Evolutionary conservation across 2,797 vertebrate genomes (phyloP).

Genomic region (Pelodytes ibericus): DNA sequence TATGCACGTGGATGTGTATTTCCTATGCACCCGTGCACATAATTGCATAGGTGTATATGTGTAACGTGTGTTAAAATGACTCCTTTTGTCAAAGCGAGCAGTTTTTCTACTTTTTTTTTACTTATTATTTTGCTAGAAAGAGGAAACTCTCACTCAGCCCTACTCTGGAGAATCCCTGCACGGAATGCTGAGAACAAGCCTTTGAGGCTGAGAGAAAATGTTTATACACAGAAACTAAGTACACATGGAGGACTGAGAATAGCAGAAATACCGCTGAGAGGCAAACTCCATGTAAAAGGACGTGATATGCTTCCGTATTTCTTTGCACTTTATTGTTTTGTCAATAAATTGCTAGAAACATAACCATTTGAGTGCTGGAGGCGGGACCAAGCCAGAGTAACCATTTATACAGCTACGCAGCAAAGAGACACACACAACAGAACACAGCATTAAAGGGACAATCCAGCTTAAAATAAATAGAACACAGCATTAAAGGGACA

Average conservation of each 20-base stretch:
- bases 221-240: constrained; percentile 10
- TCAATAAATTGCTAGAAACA: background rate
- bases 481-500: too few species aligned
- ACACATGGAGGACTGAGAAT: constrained; percentile 1
- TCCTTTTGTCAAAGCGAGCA: too few species aligned
- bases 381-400: background rate
- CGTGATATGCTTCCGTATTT: background rate
- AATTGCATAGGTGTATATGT: background rate
- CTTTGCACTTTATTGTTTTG: background rate
- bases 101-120: background rate
- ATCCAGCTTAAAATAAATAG: too few species aligned
- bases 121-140: background rate
- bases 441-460: too few species aligned
- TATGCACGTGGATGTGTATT: too few species aligned
- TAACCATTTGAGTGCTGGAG: background rate
- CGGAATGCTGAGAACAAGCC: background rate
- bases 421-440: too few species aligned
- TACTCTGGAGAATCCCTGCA: background rate
- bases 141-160: background rate
- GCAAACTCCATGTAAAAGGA: constrained; percentile 3
- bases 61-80: background rate
- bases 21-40: too few species aligned
- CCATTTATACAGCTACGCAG: too few species aligned
- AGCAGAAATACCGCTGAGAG: background rate
- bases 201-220: background rate